Evolutionary conservation across 2,797 vertebrate species (phyloP).

Genomic region (Rhincodon typus): DNA sequence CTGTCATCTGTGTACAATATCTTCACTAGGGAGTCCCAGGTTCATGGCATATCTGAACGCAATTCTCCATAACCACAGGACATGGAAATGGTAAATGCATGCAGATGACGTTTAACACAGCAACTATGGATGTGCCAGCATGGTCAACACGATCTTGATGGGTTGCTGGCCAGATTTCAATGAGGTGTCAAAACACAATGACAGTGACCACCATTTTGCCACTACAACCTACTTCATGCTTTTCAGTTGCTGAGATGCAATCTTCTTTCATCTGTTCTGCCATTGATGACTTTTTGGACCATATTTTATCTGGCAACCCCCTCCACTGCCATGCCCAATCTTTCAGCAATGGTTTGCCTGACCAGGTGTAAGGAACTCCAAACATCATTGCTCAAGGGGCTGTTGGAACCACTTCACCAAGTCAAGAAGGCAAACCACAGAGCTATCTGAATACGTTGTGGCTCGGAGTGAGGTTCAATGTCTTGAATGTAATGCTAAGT

Average conservation of each 20-base stretch:
- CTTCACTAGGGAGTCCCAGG: background rate
- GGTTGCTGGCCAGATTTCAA: background rate
- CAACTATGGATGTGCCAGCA: too few relatives aligned
- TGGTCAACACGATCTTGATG: background rate
- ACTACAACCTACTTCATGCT: background rate
- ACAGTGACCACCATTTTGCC: background rate
- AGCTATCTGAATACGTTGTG: too few relatives aligned
- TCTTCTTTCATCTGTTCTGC: background rate
- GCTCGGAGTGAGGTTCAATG: too few relatives aligned
- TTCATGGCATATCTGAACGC: background rate
- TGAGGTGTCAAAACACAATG: background rate
- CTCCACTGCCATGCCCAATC: too few relatives aligned
- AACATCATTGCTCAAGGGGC: background rate
- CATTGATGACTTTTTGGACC: background rate
- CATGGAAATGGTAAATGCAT: background rate
- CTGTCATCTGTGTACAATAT: background rate
- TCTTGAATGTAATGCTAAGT: too few relatives aligned
- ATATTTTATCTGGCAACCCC: background rate
- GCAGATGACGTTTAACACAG: background rate
- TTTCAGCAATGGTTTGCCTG: too few relatives aligned
- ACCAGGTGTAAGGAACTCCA: background rate
- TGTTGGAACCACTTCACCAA: too few relatives aligned
- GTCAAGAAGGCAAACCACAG: too few relatives aligned
- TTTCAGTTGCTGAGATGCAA: too few relatives aligned
- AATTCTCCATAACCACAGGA: background rate